phyloP scores from a whole-genome alignment of 2,113 vertebrate genomes.

The Platanista minor region DNA sequence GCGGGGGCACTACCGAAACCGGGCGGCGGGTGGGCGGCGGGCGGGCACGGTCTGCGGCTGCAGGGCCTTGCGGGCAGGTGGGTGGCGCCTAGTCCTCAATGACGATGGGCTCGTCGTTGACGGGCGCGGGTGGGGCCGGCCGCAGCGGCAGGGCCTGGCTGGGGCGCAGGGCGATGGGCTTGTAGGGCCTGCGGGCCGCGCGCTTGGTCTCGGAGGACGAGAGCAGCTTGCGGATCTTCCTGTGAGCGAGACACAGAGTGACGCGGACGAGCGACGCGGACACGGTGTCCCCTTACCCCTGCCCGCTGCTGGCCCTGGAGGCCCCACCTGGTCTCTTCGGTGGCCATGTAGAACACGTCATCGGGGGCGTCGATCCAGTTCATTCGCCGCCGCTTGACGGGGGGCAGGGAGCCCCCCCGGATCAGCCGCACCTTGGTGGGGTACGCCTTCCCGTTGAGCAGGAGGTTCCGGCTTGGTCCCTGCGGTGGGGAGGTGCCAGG shows the following conservation, averaged over 20 bases:
- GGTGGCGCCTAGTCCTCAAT: conserved; percentile 82
- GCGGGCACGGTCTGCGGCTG: conserved; percentile 78
- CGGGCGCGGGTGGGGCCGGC: conserved; percentile 79
- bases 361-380: conserved; percentile 93
- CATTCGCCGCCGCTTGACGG: conserved; percentile 92
- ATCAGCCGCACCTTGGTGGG: conserved; percentile 92
- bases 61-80: conserved; percentile 65
- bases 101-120: conserved; percentile 86
- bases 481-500: not conserved
- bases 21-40: conserved; percentile 68
- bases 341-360: conserved; percentile 85
- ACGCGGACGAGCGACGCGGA: accelerated
- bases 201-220: conserved; percentile 87
- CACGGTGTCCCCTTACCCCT: not conserved
- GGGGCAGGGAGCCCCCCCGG: conserved; percentile 85
- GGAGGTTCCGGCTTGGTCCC: conserved; percentile 93
- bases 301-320: not conserved
- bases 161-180: conserved; percentile 83
- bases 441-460: conserved; percentile 95
- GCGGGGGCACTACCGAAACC: conserved; percentile 71
- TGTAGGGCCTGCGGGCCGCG: conserved; percentile 83
- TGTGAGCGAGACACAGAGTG: conserved; percentile 22
- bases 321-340: conserved; percentile 86
- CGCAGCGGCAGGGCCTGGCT: conserved; percentile 80
- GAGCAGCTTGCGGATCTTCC: conserved; percentile 87